phyloP scores from a whole-genome alignment of 1,140 invertebrate genomes.

The Apis cerana region DNA sequence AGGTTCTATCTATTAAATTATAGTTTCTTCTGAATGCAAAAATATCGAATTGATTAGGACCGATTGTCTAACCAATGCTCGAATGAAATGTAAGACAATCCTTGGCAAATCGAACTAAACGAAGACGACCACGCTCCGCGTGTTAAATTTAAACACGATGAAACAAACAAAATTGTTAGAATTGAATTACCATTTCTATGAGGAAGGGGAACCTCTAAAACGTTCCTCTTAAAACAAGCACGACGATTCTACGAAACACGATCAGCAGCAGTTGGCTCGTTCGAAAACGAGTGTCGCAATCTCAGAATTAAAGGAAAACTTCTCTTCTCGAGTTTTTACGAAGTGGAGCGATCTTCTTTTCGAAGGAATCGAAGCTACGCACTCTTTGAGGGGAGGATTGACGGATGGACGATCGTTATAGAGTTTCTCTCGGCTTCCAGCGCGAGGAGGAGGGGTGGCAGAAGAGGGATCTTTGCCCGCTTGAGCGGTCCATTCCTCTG shows the following conservation, averaged over 20 bases:
- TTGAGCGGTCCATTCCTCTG: neutral
- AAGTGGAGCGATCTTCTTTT: neutral
- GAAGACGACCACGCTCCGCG: too few species aligned
- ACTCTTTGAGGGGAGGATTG: constrained; percentile 30
- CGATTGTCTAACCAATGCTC: too few species aligned
- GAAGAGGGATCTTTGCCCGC: constrained; percentile 1
- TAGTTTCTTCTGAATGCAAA: too few species aligned
- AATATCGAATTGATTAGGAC: too few species aligned
- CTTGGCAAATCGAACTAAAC: too few species aligned
- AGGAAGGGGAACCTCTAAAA: neutral
- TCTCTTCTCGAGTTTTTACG: neutral
- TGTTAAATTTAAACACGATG: too few species aligned
- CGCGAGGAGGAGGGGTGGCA: neutral
- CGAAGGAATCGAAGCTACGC: constrained; percentile 53
- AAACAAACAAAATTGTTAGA: neutral
- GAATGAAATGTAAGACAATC: too few species aligned
- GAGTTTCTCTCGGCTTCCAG: constrained; percentile 32
- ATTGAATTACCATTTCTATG: neutral
- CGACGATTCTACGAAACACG: constrained; percentile 26
- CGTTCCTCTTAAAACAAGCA: constrained; percentile 10
- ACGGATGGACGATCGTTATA: constrained; percentile 57
- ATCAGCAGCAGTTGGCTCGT: neutral
- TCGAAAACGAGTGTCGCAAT: constrained; percentile 51
- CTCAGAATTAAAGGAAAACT: constrained; percentile 60
- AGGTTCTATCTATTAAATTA: too few species aligned